Base-by-base conservation (phyloP, 2,888 invertebrate species). In the Andrena chrysosceles region DNA sequence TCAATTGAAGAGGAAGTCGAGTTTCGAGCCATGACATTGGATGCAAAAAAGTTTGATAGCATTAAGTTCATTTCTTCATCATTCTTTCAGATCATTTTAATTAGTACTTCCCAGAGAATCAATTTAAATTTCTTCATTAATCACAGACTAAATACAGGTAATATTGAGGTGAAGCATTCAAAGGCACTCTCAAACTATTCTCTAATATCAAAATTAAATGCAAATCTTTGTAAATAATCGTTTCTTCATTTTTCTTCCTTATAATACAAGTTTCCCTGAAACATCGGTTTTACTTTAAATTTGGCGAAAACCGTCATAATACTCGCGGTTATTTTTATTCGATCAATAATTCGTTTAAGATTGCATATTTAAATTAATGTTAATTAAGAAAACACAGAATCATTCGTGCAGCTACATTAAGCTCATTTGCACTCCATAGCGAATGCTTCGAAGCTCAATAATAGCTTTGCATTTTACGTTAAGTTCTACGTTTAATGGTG, bases 151-250 rank as follows among this genome's bases (percentile, higher is more conserved):
- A 70, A 60, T 31, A 16, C 13, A 48, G 29, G n/a, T 7, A 13
- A 13, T 8, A 49, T 29, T 3, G 7, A 29, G 29, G 4, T 16
- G 20, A n/a, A 20, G 48, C 48, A 10, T 20, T 29, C 13, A 13
- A 23, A 20, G 1, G 16, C 31, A 52, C 35, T 35, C 31, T 60
- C 6, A 60, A 52, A n/a, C 48, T 13, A 23, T 20, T 48, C 10
- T 29, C 6, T 10, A 23, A 52, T 13, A 16, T n/a, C 16, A 16
- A 52, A 69, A 54, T 69, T 52, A 20, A 31, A 63, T 63, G 63
- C 70, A 63, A 63, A 76, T 70, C 42, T 49, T 54, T 76, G 76
- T 76, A 76, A 69, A 76, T 76, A 76, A 76, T 68, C 20, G 33
- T 63, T 63, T 16, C 20, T 33, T 62, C 35, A 23, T 73, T 42